Evolutionary conservation across 2,888 invertebrate genomes (phyloP), one percentile per base, ranked within the genome.

Genomic region (Xestoiulus laeticollis): DNA sequence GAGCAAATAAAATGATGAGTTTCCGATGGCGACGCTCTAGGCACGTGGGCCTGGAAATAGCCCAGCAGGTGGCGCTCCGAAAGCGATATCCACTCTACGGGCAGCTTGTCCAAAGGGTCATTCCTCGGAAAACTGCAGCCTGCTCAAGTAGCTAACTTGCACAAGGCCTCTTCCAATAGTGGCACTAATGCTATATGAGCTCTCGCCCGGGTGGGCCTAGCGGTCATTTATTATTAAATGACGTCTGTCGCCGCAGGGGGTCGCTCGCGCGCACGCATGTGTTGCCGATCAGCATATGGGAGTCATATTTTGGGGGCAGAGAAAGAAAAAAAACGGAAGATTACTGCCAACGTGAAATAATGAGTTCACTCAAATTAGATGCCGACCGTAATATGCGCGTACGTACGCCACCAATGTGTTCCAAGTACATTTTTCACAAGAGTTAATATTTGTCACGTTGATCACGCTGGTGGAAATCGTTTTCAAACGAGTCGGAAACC

Each of bases 141-240:
- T 3, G 59, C n/a, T 59, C n/a, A n/a, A 59, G 59, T 8, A 59
- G 16, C 48, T 16, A 16, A 48, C 8, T 12, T 48, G 16, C 48
- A 10, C 48, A 48, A 2, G 48, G 59, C n/a, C 59, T 59, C 2
- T 59, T 59, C n/a, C 22, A n/a, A 59, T 59, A 59, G 59, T 19
- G 22, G 59, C 59, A 59, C n/a, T 59, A 59, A 59, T 59, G n/a
- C 59, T 22, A n/a, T 59, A 59, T 59, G 8, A 22, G 59, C 4
- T 59, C 1, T 59, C n/a, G 59, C n/a, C 12, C 59, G 59, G 59
- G 59, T 59, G 59, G 59, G 19, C 59, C 19, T 59, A 59, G 59
- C 59, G 59, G 59, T 59, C 59, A 59, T 59, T 59, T 59, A 59
- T 59, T 59, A 59, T 59, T 59, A 59, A 59, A 59, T 59, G 59